Base-by-base conservation (phyloP, 2,888 invertebrate genomes). In the Drosophila formosana region DNA sequence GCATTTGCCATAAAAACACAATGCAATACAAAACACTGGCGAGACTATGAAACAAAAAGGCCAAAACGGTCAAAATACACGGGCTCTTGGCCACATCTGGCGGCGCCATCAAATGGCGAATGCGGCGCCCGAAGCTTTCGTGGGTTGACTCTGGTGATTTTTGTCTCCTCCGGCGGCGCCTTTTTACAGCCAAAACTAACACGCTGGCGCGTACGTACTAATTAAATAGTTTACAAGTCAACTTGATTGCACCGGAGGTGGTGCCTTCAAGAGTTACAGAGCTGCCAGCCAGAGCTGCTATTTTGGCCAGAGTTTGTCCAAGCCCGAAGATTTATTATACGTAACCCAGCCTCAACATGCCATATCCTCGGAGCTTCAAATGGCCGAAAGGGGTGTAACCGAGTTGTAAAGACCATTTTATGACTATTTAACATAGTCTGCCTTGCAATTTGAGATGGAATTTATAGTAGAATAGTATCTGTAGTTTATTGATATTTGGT, bases 161-260 rank as follows among this genome's bases (percentile, higher is more conserved):
- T 56, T 64, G 73, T 56, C 51, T 56, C 45, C 64, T 55, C 74
- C 52, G 70, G 69, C 89, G 85, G 89, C 89, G 75, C 82, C 87
- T 89, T 85, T 85, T 75, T 87, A 75, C 68, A 72, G 72, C 85
- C 85, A 84, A 89, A 89, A 70, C 80, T 72, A 84, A 88, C 88
- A 75, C 82, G 77, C 63, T 78, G 64, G 63, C 78, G 70, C 69
- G 73, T 75, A 82, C 76, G 76, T 88, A 88, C 89, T 89, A 86
- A 89, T 86, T 86, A 86, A 86, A 89, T 80, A 78, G 80, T 84
- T 89, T 84, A 87, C 89, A 88, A 88, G 80, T 83, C 87, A 79
- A 67, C 73, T 74, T 70, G 74, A 85, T 83, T 83, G 74, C 75
- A 51, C 53, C 58, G 61, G 53, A 63, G 66, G 60, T 57, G 76